Evolutionary conservation across 2,113 vertebrate genomes (phyloP).

Genomic region (Ailurus styani): DNA sequence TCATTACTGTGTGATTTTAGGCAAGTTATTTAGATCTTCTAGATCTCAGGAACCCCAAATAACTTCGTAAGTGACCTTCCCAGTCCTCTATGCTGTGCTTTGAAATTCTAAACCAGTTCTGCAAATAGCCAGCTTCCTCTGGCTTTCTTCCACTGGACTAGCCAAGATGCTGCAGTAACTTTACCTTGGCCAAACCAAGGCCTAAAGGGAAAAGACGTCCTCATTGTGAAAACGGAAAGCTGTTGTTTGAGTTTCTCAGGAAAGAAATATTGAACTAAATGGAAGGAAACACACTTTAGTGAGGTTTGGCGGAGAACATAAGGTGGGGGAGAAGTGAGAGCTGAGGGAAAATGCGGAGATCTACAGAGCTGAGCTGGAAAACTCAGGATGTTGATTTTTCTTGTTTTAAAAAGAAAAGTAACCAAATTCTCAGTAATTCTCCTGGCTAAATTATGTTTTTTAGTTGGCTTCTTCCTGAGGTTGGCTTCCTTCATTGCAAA

Average conservation of each 20-base stretch:
- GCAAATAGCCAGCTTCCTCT: background rate
- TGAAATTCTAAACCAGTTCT: conserved; percentile 44
- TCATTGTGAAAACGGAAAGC: background rate
- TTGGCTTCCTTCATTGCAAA: background rate
- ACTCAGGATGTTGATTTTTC: background rate
- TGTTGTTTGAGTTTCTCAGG: background rate
- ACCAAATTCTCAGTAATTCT: background rate
- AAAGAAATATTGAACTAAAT: background rate
- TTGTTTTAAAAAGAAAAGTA: background rate
- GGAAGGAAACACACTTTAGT: background rate
- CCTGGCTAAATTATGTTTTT: background rate
- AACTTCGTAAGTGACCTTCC: background rate
- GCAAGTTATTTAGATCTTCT: background rate
- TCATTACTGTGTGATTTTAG: background rate
- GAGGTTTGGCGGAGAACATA: background rate
- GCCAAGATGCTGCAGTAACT: background rate
- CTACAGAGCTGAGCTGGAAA: background rate
- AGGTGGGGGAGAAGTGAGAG: background rate
- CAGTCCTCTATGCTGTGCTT: background rate
- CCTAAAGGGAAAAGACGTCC: background rate
- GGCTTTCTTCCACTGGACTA: background rate
- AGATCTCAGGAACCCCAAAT: background rate
- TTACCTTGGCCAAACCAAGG: background rate
- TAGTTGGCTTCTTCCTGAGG: background rate
- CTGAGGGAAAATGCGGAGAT: background rate